Evolutionary conservation across 2,888 invertebrate species (phyloP).

Genomic region (Alitta virens): DNA sequence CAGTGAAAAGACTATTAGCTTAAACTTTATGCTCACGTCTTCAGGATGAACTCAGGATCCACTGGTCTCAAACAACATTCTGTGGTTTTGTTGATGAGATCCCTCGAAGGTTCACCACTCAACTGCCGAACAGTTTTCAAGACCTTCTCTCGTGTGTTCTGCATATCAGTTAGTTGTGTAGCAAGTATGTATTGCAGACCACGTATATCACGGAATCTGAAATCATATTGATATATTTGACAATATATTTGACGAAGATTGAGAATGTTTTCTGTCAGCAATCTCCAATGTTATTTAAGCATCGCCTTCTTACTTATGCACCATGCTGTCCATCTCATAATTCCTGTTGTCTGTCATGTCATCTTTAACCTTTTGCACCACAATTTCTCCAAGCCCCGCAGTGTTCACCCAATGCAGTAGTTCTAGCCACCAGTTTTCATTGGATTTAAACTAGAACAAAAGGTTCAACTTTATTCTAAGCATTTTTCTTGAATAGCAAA

Average conservation of each 20-base stretch:
- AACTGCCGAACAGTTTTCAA: slow-evolving; percentile 48
- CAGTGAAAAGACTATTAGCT: too few relatives aligned
- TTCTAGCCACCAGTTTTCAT: slow-evolving; percentile 49
- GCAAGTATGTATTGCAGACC: slow-evolving; percentile 55
- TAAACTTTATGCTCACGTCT: slow-evolving; percentile 34
- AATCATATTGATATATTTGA: not conserved
- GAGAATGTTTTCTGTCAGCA: too few relatives aligned
- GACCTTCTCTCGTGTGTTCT: slow-evolving; percentile 49
- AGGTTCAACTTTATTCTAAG: too few relatives aligned
- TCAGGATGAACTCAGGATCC: slow-evolving; percentile 31
- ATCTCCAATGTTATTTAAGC: too few relatives aligned
- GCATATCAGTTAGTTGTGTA: slow-evolving; percentile 50
- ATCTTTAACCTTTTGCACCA: slow-evolving; percentile 45
- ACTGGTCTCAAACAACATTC: slow-evolving; percentile 64
- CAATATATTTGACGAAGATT: too few relatives aligned
- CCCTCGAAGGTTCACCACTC: slow-evolving; percentile 38
- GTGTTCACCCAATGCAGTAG: slow-evolving; percentile 37
- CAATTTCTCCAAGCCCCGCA: slow-evolving; percentile 34
- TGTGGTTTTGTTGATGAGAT: slow-evolving; percentile 60
- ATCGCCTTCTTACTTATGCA: slow-evolving; percentile 15
- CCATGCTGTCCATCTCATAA: slow-evolving; percentile 15
- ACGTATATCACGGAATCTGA: slow-evolving; percentile 48
- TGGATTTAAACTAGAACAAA: slow-evolving; percentile 35
- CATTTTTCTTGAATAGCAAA: too few relatives aligned
- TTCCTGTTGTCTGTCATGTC: slow-evolving; percentile 34